Base-by-base conservation (phyloP, 2,888 invertebrate species). In the Notodonta ziczac region DNA sequence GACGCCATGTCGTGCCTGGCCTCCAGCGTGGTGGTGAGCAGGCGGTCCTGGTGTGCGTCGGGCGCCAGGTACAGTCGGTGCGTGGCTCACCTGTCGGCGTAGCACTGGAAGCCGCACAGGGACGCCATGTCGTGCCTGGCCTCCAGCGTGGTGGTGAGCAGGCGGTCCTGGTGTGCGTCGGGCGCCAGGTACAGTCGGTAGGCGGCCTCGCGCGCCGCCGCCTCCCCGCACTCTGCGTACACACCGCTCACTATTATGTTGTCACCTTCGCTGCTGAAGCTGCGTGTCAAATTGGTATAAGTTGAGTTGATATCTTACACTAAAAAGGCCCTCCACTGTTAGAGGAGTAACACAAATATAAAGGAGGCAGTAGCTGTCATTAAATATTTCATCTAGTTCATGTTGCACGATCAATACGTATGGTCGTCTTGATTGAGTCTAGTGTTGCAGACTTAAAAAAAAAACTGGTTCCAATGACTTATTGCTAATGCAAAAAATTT, bases 41-140 rank as follows among this genome's bases (percentile, higher is more conserved):
- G 87, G 52, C 94, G 85, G 80, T 98, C 97, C 88, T 99, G 99
- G 2, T 94, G 91, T 0, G 84, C 72, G 79, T 98, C 97, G 0
- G 98, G 98, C 76, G 96, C 95, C 16, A 98, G 92, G 90, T 96
- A 99, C 63, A 98, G 94, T 66, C 96, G 95, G 88, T 98, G 99
- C 0, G 98, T 98, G 0, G 10, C 48, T n/a, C 56, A 95, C 95
- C 98, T 95, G 83, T 99, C 97, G 0, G 97, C 97, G 78, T 97
- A 99, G 0, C 98, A 96, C 14, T 95, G 90, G 89, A 99, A 99
- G 3, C 98, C 99, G 82, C 99, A 99, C 12, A 97, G 94, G 60
- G 95, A 90, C 0, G 99, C 99, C 77, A 99, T 94, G 64, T 97
- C 94, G 78, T 97, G 95, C 14, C 99, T 92, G 0, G 96, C 95